Evolutionary conservation across 1,140 invertebrate species (phyloP), one percentile per base, ranked within the genome.

Genomic region (Eumaeus atala): DNA sequence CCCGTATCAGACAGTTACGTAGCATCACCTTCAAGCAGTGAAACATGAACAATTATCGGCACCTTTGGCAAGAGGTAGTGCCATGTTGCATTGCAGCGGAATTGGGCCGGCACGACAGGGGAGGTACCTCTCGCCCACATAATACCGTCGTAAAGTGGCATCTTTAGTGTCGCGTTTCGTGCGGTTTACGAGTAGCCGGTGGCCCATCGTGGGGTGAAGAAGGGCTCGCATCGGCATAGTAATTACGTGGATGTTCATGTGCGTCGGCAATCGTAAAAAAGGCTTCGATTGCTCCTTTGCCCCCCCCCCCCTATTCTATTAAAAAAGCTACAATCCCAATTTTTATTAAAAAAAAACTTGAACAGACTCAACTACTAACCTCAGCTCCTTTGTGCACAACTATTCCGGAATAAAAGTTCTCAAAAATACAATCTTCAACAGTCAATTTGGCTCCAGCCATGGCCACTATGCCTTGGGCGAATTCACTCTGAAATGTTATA

Each of bases 401-500:
- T 14, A 87, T 78, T 1, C 79, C 83, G 4, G 79, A 80, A 51
- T 84, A 87, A 38, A 87, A 87, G 56, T 84, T 87, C 38, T 79
- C 72, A 51, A 87, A 78, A 3, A 67, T 72, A 48, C 72, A 77
- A 48, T 84, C 60, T 57, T 87, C 79, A 9, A 84, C 57, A 0
- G 72, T 44, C n/a, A 87, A 64, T 49, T 81, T 80, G 0, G 81
- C 72, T 0, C 72, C 79, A 0, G 70, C 18, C 70, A 71, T 77
- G 9, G 77, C 79, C 2, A 87, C 75, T 1, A 84, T 59, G 9
- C 76, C 83, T 62, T 84, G 79, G 9, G 77, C 71, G 47, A 82
- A 84, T 48, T 86, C 76, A 52, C 74, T 78, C 83, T 86, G 70
- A 12, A 76, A 71, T 56, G 49, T 28, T 53, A 61, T 50, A 34